Evolutionary conservation across 1,140 invertebrate species (phyloP), one percentile per base, ranked within the genome.

Genomic region (Uloborus diversus): DNA sequence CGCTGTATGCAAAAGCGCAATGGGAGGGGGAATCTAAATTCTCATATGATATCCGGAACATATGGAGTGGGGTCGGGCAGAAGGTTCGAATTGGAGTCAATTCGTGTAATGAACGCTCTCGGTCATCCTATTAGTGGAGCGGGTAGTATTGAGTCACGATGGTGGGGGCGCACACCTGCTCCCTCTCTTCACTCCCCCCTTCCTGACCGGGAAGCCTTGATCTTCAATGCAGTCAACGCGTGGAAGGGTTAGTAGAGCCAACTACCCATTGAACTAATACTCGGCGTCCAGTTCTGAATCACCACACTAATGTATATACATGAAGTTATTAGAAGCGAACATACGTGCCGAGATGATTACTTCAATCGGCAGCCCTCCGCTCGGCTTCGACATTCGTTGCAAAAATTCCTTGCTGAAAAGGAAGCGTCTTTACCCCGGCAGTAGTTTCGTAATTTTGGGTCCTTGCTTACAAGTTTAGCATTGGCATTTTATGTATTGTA

Each of bases 51-150:
- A n/a, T n/a, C n/a, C n/a, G n/a, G n/a, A n/a, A n/a, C n/a, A n/a
- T n/a, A n/a, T n/a, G n/a, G n/a, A n/a, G n/a, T 35, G 17, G 59
- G 27, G 20, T 42, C 37, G 37, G 42, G 25, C 73, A 78, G 35
- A 65, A 35, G 73, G 73, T 37, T 9, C 42, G 27, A 78, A 56
- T 33, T 65, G 7, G 73, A 56, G 61, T 57, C 47, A 33, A 78
- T 66, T 78, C 73, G 53, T 61, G 30, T 78, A 78, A 78, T 78
- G 47, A 78, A 62, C 59, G 56, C 5, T 53, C 17, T 53, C 51
- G 71, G 73, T 66, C 61, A 78, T 78, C 62, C 51, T 78, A 78
- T 78, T 78, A 78, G 73, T 51, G 37, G 14, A 32, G 53, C 37
- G 66, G 62, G 42, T 62, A 32, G 30, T 59, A 78, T 65, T 78